Conservation (phyloP, 1,140 invertebrate genomes). For the Drosophila subobscura region DNA sequence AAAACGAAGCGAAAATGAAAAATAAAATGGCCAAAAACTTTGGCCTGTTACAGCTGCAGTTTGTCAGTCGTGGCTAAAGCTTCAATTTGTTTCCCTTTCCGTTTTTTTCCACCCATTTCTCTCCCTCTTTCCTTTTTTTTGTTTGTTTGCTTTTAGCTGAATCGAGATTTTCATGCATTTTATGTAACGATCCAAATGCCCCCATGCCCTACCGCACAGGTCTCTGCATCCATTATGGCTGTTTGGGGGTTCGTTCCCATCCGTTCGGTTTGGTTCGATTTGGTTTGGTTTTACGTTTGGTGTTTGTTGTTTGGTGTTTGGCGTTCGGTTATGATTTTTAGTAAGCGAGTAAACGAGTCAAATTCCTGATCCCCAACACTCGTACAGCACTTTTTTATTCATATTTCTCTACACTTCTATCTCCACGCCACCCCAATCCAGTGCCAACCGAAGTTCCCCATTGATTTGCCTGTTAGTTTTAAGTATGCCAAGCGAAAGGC, state of each 20-base stretch:
- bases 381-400: slow-evolving; percentile 47
- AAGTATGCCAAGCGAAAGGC: slow-evolving; percentile 72
- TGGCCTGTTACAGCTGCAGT: slow-evolving; percentile 73
- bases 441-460: slow-evolving; percentile 19
- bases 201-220: slow-evolving; percentile 4
- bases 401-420: slow-evolving; percentile 47
- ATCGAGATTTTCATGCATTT: slow-evolving; percentile 75
- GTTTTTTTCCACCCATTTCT: slow-evolving; percentile 1
- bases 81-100: slow-evolving; percentile 66
- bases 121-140: slow-evolving; percentile 11
- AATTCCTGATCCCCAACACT: slow-evolving; percentile 45
- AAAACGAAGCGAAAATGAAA: slow-evolving; percentile 51
- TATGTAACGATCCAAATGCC: slow-evolving; percentile 62
- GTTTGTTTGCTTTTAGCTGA: slow-evolving; percentile 50
- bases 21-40: slow-evolving; percentile 70
- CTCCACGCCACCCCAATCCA: not conserved
- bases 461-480: slow-evolving; percentile 78
- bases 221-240: slow-evolving; percentile 70
- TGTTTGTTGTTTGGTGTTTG: slow-evolving; percentile 5
- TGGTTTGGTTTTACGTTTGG: not conserved
- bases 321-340: slow-evolving; percentile 40
- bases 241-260: slow-evolving; percentile 25
- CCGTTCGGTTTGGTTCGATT: slow-evolving; percentile 1
- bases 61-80: slow-evolving; percentile 71
- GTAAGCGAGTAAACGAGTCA: slow-evolving; percentile 39